Percentiles rank a stretch among this genome's conserved stretches.
These are phyloP conservation scores for Melinaea marsaeus DNA, from an alignment of 2,888 invertebrate genomes.

Conservation along the genomic window DNA sequence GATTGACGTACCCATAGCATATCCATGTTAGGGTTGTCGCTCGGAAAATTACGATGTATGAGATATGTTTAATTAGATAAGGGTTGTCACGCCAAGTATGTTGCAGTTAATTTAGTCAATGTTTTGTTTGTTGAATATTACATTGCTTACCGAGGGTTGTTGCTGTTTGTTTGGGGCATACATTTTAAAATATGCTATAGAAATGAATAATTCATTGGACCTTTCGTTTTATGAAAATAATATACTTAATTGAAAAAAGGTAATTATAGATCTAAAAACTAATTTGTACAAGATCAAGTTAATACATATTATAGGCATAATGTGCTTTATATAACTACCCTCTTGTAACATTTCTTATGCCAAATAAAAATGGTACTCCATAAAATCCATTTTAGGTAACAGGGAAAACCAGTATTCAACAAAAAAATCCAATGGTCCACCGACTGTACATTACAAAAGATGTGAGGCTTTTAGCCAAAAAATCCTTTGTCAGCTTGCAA, in stretches of 20 bases:
- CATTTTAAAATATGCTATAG: background rate
- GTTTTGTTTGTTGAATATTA: slow-evolving; percentile 8
- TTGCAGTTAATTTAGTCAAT: slow-evolving; percentile 5
- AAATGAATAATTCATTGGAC: no score
- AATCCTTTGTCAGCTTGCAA: slow-evolving; percentile 48
- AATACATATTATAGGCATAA: slow-evolving; percentile 10
- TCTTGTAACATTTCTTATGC: slow-evolving; percentile 9
- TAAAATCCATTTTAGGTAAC: slow-evolving; percentile 24
- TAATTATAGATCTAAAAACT: background rate
- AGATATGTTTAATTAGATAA: slow-evolving; percentile 26
- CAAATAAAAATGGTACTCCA: slow-evolving; percentile 20
- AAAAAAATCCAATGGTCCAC: slow-evolving; percentile 20
- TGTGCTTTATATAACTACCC: slow-evolving; percentile 5
- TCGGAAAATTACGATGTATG: slow-evolving; percentile 27
- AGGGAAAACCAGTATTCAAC: slow-evolving; percentile 17
- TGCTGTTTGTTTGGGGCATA: slow-evolving; percentile 1
- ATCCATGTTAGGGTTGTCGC: slow-evolving; percentile 28
- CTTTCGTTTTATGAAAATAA: no score
- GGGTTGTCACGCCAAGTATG: slow-evolving; percentile 8
- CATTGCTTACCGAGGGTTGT: slow-evolving; percentile 5
- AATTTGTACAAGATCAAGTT: background rate
- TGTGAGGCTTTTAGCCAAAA: slow-evolving; percentile 40
- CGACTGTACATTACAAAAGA: slow-evolving; percentile 31
- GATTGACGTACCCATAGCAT: slow-evolving; percentile 22
- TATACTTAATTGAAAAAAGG: no score